Evolutionary conservation across 37 sponge, comb jelly and placozoan genomes (phyloP).

Genomic region (Spongilla lacustris): DNA sequence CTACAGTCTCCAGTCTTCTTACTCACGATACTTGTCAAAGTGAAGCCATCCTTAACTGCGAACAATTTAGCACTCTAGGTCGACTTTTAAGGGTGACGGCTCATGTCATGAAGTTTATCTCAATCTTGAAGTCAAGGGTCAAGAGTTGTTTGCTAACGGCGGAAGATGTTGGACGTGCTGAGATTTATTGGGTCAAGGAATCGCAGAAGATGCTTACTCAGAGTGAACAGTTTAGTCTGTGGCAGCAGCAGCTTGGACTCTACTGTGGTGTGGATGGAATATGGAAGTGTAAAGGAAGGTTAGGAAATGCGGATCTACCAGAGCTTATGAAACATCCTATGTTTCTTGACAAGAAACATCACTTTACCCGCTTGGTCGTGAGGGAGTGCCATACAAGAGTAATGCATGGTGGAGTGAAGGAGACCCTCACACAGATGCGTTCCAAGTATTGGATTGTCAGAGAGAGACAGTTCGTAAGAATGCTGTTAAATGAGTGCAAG

Average conservation of each 20-base stretch:
- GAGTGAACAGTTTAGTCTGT: neutral
- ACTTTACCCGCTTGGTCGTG: constrained; percentile 28
- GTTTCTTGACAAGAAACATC: constrained; percentile 17
- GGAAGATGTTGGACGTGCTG: neutral
- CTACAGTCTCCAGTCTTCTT: neutral
- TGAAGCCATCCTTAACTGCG: constrained; percentile 11
- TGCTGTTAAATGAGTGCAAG: constrained; percentile 12
- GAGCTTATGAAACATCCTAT: constrained; percentile 15
- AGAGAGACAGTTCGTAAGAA: constrained; percentile 24
- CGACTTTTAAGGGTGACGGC: constrained; percentile 30
- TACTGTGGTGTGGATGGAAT: constrained; percentile 15
- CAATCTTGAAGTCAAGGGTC: neutral
- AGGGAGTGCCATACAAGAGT: constrained; percentile 5
- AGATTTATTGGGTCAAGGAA: constrained; percentile 12
- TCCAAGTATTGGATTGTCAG: constrained; percentile 24
- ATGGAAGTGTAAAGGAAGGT: constrained; percentile 30
- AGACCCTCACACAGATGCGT: constrained; percentile 30
- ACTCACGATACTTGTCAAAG: neutral
- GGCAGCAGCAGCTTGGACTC: constrained; percentile 18
- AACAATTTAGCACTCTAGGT: constrained; percentile 11
- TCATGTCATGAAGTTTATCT: constrained; percentile 22
- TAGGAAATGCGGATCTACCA: constrained; percentile 24
- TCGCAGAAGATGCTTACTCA: constrained; percentile 8
- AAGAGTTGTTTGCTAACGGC: neutral
- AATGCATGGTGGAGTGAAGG: constrained; percentile 25